These are phyloP conservation scores for Teleiodes luculella DNA, from an alignment of 2,888 invertebrate species.

Conservation along the genomic window DNA sequence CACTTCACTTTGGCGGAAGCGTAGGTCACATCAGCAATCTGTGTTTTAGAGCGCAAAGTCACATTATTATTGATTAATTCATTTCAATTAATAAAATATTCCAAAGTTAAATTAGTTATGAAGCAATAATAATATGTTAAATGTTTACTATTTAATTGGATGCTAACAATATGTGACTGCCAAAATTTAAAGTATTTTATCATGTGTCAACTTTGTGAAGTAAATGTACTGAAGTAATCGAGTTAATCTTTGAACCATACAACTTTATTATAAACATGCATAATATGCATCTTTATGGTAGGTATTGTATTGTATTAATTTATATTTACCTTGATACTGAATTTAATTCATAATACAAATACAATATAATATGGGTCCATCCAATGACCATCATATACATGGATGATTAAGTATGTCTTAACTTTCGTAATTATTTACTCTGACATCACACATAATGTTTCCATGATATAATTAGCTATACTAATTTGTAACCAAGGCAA, in stretches of 20 bases:
- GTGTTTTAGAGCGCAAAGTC: too few species aligned
- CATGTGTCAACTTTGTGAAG: slow-evolving; percentile 41
- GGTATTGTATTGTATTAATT: neutral
- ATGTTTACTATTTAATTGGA: neutral
- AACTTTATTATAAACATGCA: neutral
- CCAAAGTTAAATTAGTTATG: slow-evolving; percentile 10
- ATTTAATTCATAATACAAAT: too few species aligned
- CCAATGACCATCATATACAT: too few species aligned
- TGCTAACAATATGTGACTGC: slow-evolving; percentile 53
- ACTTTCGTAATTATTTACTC: neutral
- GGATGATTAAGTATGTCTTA: neutral
- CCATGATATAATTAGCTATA: neutral
- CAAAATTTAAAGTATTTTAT: slow-evolving; percentile 66
- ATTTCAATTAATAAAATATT: slow-evolving; percentile 1
- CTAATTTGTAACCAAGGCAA: slow-evolving; percentile 13
- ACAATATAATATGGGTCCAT: too few species aligned
- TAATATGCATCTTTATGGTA: neutral
- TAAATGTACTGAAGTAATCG: neutral
- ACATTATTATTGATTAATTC: slow-evolving; percentile 38
- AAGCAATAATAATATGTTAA: slow-evolving; percentile 7
- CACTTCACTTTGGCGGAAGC: too few species aligned
- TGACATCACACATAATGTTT: neutral
- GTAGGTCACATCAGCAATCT: too few species aligned
- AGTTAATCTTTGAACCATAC: too few species aligned
- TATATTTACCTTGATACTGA: too few species aligned